phyloP scores from a whole-genome alignment of 2,113 vertebrate species.

The Mormyrus iriodes region DNA sequence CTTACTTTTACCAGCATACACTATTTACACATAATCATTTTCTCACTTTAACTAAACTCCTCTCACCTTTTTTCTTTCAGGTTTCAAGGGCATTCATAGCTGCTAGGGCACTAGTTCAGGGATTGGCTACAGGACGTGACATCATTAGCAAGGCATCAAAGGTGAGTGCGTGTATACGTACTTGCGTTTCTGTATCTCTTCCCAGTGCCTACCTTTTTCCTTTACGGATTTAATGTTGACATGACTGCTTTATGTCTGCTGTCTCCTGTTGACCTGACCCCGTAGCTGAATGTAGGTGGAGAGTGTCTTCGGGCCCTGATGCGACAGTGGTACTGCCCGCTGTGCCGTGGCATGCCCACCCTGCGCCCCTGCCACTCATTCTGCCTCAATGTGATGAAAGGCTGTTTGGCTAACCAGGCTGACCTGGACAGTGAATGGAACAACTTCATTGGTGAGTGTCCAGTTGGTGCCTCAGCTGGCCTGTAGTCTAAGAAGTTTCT shows the following conservation, averaged over 20 bases:
- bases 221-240: not conserved
- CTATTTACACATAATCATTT: not conserved
- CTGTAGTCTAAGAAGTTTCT: not conserved
- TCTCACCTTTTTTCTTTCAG: conserved; percentile 40
- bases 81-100: conserved; percentile 73
- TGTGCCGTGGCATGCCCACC: conserved; percentile 69
- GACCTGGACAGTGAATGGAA: conserved; percentile 78
- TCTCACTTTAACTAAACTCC: not conserved
- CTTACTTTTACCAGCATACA: not conserved
- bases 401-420: conserved; percentile 73
- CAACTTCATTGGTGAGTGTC: conserved; percentile 70
- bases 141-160: conserved; percentile 73
- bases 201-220: not conserved
- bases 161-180: conserved; percentile 45
- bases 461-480: not conserved
- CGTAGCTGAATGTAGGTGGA: conserved; percentile 60
- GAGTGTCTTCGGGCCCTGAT: conserved; percentile 73
- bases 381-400: conserved; percentile 82
- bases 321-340: conserved; percentile 77
- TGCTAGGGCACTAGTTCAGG: conserved; percentile 70
- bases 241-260: not conserved
- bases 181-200: not conserved
- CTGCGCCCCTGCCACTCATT: conserved; percentile 73
- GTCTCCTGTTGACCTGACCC: conserved; percentile 20
- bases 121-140: conserved; percentile 69